A percentile compares a stretch with the other conserved stretches of the same genome.
Evolutionary conservation across 2,797 vertebrate species (phyloP).

Genomic region (Falco naumanni): DNA sequence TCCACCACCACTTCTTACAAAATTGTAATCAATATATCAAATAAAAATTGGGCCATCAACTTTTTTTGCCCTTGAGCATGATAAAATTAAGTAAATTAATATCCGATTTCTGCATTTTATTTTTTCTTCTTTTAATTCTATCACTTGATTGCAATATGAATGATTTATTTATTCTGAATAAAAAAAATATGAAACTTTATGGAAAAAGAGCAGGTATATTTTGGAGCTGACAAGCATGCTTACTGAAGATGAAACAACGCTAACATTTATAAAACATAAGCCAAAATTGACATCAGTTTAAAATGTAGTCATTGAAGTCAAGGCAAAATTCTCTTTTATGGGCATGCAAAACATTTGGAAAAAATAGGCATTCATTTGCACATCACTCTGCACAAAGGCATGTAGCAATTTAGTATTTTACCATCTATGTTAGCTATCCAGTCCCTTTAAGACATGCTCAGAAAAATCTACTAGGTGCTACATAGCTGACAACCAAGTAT

Average conservation of each 20-base stretch:
- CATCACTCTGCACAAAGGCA: neutral
- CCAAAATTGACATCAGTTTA: neutral
- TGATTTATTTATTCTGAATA: neutral
- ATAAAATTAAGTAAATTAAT: slow-evolving; percentile 33
- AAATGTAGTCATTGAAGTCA: neutral
- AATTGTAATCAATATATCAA: slow-evolving; percentile 68
- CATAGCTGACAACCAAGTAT: neutral
- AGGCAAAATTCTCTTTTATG: neutral
- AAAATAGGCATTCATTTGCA: neutral
- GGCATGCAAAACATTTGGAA: neutral
- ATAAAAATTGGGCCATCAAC: slow-evolving; percentile 58
- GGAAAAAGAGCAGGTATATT: neutral
- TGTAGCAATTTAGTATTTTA: neutral
- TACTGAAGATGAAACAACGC: neutral
- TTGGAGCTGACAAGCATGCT: neutral
- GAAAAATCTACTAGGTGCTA: neutral
- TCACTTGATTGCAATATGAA: neutral
- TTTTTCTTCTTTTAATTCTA: neutral
- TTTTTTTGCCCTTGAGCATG: slow-evolving; percentile 56
- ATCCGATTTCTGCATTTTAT: slow-evolving; percentile 15
- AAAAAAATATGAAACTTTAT: neutral
- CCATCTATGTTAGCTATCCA: neutral
- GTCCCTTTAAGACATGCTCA: neutral
- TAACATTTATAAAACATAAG: neutral
- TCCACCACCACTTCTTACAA: slow-evolving; percentile 46